A percentile compares a stretch with the other conserved stretches of the same genome.
These are phyloP conservation scores for Tachuris rubrigastra DNA, from an alignment of 2,113 vertebrate genomes.

Conservation along the genomic window DNA sequence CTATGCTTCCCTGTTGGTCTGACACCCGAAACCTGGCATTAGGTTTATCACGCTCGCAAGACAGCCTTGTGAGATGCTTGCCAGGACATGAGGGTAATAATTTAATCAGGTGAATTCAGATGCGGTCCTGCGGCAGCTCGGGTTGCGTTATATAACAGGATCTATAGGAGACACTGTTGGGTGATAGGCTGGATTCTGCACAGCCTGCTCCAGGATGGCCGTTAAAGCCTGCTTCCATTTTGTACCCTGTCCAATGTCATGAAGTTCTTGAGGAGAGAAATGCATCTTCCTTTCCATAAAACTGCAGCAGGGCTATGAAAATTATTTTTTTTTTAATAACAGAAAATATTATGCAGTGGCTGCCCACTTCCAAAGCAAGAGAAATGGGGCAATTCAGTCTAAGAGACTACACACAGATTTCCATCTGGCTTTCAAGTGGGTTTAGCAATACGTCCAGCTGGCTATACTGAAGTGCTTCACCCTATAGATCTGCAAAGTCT, in stretches of 20 bases:
- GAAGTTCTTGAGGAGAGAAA: not conserved
- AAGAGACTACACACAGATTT: not conserved
- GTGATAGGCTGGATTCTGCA: not conserved
- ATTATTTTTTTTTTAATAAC: not conserved
- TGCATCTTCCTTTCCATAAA: not conserved
- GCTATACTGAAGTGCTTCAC: not conserved
- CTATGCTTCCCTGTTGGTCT: not conserved
- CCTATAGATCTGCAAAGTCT: not conserved
- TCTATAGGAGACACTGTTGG: not conserved
- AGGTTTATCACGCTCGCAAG: not conserved
- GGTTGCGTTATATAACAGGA: conserved; percentile 13
- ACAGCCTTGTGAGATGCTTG: conserved; percentile 36
- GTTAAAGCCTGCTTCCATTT: not conserved
- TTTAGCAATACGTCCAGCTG: not conserved
- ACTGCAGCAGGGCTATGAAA: not conserved
- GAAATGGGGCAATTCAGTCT: not conserved
- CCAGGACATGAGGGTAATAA: conserved; percentile 53
- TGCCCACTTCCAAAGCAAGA: not conserved
- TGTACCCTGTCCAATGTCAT: not conserved
- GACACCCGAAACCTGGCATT: not conserved
- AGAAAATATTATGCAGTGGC: not conserved
- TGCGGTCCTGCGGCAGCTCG: not conserved
- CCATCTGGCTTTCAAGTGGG: rapidly evolving
- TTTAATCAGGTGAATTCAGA: conserved; percentile 60
- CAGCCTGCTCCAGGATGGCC: not conserved